Conservation (phyloP, 2,113 vertebrate species). For the Gobio gobio region DNA sequence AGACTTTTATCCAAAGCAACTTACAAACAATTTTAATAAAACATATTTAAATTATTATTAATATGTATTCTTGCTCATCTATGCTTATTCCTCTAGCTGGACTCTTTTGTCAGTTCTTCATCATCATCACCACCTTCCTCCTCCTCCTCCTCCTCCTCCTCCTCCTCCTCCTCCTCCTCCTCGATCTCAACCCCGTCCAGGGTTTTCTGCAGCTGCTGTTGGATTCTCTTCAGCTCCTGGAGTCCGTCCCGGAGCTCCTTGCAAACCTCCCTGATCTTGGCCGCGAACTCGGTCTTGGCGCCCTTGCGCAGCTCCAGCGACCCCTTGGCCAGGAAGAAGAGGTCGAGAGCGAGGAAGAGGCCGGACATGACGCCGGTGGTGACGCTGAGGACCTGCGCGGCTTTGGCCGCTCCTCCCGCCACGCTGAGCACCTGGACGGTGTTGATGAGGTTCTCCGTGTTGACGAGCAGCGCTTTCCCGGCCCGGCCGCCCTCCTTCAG, state of each 20-base stretch:
- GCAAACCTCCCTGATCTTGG: constrained; percentile 75
- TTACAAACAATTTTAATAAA: neutral
- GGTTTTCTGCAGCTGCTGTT: constrained; percentile 72
- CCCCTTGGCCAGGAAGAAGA: constrained; percentile 79
- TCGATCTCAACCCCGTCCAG: constrained; percentile 74
- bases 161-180: constrained; percentile 58
- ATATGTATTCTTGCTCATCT: neutral
- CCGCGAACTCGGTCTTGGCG: constrained; percentile 74
- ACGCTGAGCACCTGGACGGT: constrained; percentile 73
- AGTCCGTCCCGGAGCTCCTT: constrained; percentile 73
- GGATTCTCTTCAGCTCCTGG: constrained; percentile 72
- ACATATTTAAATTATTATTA: no score
- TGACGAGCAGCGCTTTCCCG: constrained; percentile 72
- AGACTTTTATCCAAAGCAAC: neutral
- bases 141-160: neutral
- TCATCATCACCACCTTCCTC: neutral
- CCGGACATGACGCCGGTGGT: constrained; percentile 74
- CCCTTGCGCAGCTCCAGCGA: constrained; percentile 74
- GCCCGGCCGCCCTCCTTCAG: constrained; percentile 75
- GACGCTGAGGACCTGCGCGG: constrained; percentile 71
- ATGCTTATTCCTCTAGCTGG: neutral
- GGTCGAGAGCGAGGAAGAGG: constrained; percentile 77
- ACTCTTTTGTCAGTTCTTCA: neutral
- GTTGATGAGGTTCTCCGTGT: constrained; percentile 69
- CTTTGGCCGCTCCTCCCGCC: constrained; percentile 69